phyloP scores from a whole-genome alignment of 2,888 invertebrate genomes.

The Neuroscelio doddi region DNA sequence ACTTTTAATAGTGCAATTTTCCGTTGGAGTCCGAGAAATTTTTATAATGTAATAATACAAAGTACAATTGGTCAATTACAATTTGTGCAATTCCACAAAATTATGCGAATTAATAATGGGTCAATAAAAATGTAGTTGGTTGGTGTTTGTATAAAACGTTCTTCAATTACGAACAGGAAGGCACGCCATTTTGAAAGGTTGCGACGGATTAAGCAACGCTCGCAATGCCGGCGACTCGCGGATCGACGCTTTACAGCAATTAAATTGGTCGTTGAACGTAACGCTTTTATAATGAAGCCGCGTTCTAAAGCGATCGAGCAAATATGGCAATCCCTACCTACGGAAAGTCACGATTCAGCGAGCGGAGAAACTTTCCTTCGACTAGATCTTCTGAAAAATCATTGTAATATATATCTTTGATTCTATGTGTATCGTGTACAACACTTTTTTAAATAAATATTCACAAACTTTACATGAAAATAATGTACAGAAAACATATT shows the following conservation, averaged over 20 bases:
- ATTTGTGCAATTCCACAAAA: too few relatives aligned
- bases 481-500: too few relatives aligned
- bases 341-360: constrained; percentile 29
- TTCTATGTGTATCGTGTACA: too few relatives aligned
- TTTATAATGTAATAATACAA: too few relatives aligned
- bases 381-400: constrained; percentile 2
- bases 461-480: too few relatives aligned
- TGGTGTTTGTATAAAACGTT: constrained; percentile 18
- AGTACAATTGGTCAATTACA: too few relatives aligned
- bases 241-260: constrained; percentile 47
- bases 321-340: constrained; percentile 39
- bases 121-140: too few relatives aligned
- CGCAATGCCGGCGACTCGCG: constrained; percentile 36
- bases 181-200: constrained; percentile 49
- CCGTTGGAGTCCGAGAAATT: too few relatives aligned
- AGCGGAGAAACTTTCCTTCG: constrained; percentile 40
- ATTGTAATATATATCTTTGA: too few relatives aligned
- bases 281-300: constrained; percentile 52
- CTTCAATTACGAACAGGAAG: constrained; percentile 33
- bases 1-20: too few relatives aligned
- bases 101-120: too few relatives aligned
- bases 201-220: constrained; percentile 47
- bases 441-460: too few relatives aligned
- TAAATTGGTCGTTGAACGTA: constrained; percentile 51
- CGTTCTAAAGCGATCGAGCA: constrained; percentile 25